These are phyloP conservation scores for Tanytarsus gracilentus DNA, from an alignment of 2,888 invertebrate genomes.

Conservation along the genomic window DNA sequence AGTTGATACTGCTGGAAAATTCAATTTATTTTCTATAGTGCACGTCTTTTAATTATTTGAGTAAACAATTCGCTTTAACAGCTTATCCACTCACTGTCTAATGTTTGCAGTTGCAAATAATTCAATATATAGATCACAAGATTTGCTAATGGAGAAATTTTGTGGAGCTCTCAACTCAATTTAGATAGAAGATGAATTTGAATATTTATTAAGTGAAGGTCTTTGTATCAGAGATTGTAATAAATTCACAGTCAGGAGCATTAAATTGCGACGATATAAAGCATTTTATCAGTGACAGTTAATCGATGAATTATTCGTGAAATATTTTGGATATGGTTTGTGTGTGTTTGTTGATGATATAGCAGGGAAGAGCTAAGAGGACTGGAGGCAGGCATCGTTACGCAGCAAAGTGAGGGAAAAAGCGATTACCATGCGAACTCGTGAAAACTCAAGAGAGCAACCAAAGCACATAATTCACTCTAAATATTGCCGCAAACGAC, in stretches of 20 bases:
- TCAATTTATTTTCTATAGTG: no score
- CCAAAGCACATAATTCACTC: not conserved
- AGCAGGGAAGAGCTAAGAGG: no score
- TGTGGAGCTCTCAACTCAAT: no score
- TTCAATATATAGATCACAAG: no score
- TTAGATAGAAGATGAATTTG: not conserved
- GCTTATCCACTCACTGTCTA: no score
- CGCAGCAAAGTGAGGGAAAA: not conserved
- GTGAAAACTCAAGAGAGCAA: not conserved
- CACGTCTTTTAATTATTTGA: no score
- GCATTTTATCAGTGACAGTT: conserved; percentile 7
- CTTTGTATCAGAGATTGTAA: not conserved
- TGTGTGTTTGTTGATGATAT: no score
- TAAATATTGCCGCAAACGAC: not conserved
- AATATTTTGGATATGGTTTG: no score
- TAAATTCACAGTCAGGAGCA: not conserved
- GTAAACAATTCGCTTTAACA: no score
- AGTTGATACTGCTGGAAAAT: no score
- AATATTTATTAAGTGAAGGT: conserved; percentile 13
- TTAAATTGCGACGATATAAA: not conserved
- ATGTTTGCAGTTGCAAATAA: no score
- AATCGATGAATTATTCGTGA: not conserved
- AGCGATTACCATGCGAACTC: not conserved
- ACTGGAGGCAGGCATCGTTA: not conserved
- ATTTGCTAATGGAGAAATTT: no score